Conservation (phyloP, 2,888 invertebrate genomes). For the Coleophora flavipennella region DNA sequence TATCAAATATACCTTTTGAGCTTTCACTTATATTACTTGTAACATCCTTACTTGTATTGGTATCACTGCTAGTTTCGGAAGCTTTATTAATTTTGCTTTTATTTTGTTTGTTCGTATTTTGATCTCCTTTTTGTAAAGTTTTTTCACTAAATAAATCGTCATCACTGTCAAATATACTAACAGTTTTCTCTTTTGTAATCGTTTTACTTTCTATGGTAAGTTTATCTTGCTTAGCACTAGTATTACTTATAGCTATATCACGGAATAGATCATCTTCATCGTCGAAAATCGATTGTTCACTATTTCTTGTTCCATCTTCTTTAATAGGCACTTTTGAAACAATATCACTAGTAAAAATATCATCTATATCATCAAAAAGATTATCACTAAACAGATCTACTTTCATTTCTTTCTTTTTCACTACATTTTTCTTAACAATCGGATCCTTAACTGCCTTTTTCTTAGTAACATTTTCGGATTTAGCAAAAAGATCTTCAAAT, state of each 20-base stretch:
- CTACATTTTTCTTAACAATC: conserved; percentile 12
- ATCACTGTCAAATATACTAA: conserved; percentile 26
- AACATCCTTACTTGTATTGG: conserved; percentile 8
- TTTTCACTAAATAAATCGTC: conserved; percentile 38
- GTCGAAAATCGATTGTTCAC: conserved; percentile 43
- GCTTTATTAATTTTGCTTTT: not conserved
- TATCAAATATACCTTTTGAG: conserved; percentile 33
- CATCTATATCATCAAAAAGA: conserved; percentile 61
- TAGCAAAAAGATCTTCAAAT: conserved; percentile 50
- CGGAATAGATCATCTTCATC: conserved; percentile 49
- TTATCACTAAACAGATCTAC: conserved; percentile 52
- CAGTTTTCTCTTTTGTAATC: conserved; percentile 12
- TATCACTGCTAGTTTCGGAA: not conserved
- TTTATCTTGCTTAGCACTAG: not conserved
- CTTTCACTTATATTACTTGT: no score
- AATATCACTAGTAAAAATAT: conserved; percentile 45
- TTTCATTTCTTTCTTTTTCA: conserved; percentile 23
- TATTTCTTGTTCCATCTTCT: conserved; percentile 14
- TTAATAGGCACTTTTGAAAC: conserved; percentile 30
- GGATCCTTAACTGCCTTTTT: conserved; percentile 13
- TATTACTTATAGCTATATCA: conserved; percentile 27
- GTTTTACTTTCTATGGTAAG: not conserved
- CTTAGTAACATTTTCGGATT: conserved; percentile 23
- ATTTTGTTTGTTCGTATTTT: not conserved
- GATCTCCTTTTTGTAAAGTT: conserved; percentile 5